Evolutionary conservation across 2,888 invertebrate species (phyloP).

Genomic region (Drosophila infuscata): DNA sequence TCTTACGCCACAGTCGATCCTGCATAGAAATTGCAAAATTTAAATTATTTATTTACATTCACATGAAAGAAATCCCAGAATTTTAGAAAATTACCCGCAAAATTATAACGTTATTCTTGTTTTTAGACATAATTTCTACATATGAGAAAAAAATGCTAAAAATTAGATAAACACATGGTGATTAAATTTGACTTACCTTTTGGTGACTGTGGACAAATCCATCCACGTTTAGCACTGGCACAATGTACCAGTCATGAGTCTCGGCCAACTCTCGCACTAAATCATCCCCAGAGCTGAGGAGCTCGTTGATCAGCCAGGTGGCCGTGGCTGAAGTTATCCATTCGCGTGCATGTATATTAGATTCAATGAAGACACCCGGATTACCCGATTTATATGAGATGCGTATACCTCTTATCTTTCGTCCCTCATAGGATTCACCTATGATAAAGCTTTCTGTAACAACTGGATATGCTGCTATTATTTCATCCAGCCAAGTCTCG

Average conservation of each 20-base stretch:
- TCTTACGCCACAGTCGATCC: slow-evolving; percentile 89
- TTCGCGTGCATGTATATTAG: slow-evolving; percentile 88
- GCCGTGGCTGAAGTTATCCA: slow-evolving; percentile 90
- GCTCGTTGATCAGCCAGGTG: slow-evolving; percentile 89
- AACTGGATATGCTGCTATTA: slow-evolving; percentile 85
- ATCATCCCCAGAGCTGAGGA: slow-evolving; percentile 87
- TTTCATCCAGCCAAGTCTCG: slow-evolving; percentile 86
- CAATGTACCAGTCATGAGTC: slow-evolving; percentile 90
- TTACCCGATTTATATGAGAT: slow-evolving; percentile 83
- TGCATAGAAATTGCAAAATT: slow-evolving; percentile 3
- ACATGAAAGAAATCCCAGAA: neutral
- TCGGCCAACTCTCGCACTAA: slow-evolving; percentile 87
- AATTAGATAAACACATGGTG: neutral
- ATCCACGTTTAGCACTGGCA: slow-evolving; percentile 90
- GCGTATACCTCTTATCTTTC: slow-evolving; percentile 86
- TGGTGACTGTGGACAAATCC: slow-evolving; percentile 89
- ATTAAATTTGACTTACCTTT: slow-evolving; percentile 84
- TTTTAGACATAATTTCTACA: no score
- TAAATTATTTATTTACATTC: neutral
- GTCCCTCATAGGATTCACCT: slow-evolving; percentile 87
- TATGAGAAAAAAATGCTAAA: no score
- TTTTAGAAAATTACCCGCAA: neutral
- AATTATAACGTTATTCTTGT: no score
- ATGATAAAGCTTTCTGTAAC: slow-evolving; percentile 85
- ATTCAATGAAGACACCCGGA: slow-evolving; percentile 88